Evolutionary conservation across 1,140 invertebrate species (phyloP), one percentile per base, ranked within the genome.

Genomic region (Plectrocnemia conspersa): DNA sequence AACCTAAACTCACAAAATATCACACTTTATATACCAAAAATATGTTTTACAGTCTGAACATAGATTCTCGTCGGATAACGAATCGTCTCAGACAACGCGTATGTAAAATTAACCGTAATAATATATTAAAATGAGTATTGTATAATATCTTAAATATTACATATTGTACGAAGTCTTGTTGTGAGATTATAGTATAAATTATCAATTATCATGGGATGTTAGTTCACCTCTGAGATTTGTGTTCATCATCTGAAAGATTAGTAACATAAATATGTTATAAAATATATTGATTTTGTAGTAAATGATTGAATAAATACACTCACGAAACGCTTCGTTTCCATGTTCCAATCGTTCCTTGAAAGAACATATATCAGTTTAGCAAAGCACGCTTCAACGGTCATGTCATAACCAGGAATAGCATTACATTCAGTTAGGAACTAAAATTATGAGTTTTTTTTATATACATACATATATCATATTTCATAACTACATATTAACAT

Each of bases 341-440:
- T 69, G 46, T 81, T 77, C 79, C 89, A 89, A 25, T 91, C 83
- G 2, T 77, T 74, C 67, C 94, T 93, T 0, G 89, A 86, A 3
- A 98, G 73, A 0, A 98, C 89, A 63, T 97, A 98, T 1, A 83
- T 81, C 0, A 98, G 74, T 74, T 98, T 98, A 1, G 91, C 85
- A 0, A 97, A 71, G 1, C 94, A 93, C 0, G 95, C 92, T 71
- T 98, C 94, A 0, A 88, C 84, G 0, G 95, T 98, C 91, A 98
- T 97, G 68, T 98, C 95, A 50, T 78, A 87, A 0, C 96, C 94
- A 0, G 88, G 81, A 40, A 93, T 83, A 3, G 97, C 87, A 5
- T 93, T 93, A 35, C 77, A 72, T 36, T 79, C 74, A 21, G 68
- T 62, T 6, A 82, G 64, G 4, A 78, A 68, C 74, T 81, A 68